Base-by-base conservation (phyloP, 2,888 invertebrate species). In the Melikaiella ostensackeni region DNA sequence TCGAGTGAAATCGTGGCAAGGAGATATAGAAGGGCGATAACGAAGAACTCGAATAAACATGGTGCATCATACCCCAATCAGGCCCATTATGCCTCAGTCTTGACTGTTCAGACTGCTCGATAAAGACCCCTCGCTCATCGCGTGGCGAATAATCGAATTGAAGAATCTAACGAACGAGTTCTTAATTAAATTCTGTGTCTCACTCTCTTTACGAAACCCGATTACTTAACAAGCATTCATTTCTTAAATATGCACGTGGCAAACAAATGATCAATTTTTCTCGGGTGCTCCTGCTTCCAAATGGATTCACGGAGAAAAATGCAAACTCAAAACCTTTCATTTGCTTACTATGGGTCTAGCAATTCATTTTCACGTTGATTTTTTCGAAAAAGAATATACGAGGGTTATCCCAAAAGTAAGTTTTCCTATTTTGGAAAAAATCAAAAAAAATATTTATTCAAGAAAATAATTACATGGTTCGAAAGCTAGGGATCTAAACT, bases 151-250 rank as follows among this genome's bases (percentile, higher is more conserved):
- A 38, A 64, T 64, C 63, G 38, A 64, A 64, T 64, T 24, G 35
- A 64, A 64, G 63, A 64, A 64, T 64, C 63, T 13, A 64, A 24
- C 38, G 35, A 38, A 64, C 63, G 63, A 64, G 38, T 64, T 64
- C 63, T 64, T 64, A 64, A 64, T 64, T 64, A 64, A 64, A 64
- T 64, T 64, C 21, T 64, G 38, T 24, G 5, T 38, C 21, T 64
- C 38, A 4, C 63, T 38, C 21, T 35, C 21, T 38, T 64, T 38
- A 38, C 1, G 30, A 33, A 62, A 19, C 33, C 19, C 38, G 5
- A 35, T 35, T n/a, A 38, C 24, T 35, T 63, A 63, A 33, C 62
- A 62, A 30, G 62, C 33, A 62, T 33, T 62, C n/a, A 62, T n/a
- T 62, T 35, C n/a, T 33, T 62, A 62, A 33, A 33, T 13, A 30